Evolutionary conservation across 2,113 vertebrate species (phyloP).

Genomic region (Anas platyrhynchos): DNA sequence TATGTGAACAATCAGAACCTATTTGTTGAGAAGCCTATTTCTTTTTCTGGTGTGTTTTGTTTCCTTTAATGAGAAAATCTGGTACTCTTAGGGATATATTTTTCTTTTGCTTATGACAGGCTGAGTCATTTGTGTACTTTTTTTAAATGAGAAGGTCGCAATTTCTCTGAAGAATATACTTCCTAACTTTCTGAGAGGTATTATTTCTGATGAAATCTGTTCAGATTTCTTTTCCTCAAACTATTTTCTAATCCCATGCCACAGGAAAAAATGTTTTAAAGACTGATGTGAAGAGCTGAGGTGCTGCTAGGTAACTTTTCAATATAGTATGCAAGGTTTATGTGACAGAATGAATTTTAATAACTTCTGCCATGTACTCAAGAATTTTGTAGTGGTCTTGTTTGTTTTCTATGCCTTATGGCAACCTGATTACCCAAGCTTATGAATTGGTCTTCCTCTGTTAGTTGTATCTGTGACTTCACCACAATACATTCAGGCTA

Average conservation of each 20-base stretch:
- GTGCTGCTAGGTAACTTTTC: background rate
- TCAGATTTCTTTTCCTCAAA: background rate
- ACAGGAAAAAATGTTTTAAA: background rate
- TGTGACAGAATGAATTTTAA: background rate
- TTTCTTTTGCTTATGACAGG: background rate
- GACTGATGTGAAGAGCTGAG: background rate
- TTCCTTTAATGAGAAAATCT: background rate
- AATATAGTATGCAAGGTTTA: background rate
- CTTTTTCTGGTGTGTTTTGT: background rate
- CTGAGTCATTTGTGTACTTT: background rate
- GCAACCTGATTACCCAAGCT: background rate
- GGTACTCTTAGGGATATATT: background rate
- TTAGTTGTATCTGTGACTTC: background rate
- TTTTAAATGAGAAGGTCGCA: background rate
- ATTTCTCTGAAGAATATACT: background rate
- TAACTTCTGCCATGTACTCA: background rate
- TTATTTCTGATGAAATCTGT: background rate
- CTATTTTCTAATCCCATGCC: background rate
- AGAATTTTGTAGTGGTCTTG: background rate
- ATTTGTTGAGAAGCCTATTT: background rate
- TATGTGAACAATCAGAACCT: background rate
- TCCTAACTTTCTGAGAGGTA: too few relatives aligned
- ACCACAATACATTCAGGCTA: background rate
- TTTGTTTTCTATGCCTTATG: background rate
- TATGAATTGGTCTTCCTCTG: background rate